phyloP scores from a whole-genome alignment of 2,113 vertebrate genomes.

The Geococcyx californianus region DNA sequence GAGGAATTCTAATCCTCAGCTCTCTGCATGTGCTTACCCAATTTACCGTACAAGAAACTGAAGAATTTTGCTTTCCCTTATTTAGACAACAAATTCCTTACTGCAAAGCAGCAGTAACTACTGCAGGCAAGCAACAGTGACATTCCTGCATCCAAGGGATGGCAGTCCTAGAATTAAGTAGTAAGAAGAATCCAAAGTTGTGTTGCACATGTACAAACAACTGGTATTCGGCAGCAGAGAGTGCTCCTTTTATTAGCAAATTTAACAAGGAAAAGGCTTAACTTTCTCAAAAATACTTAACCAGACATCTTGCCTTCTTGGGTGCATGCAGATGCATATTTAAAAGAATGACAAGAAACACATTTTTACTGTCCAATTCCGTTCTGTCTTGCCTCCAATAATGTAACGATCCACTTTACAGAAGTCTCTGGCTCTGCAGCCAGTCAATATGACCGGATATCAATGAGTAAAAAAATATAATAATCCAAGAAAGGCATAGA shows the following conservation, averaged over 20 bases:
- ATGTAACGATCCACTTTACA: slow-evolving; percentile 53
- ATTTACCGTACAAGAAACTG: not conserved
- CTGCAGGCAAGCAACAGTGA: not conserved
- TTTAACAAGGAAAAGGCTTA: not conserved
- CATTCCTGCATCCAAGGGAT: not conserved
- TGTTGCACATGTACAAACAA: not conserved
- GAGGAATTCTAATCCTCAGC: not conserved
- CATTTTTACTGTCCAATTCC: slow-evolving; percentile 9
- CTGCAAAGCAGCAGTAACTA: not conserved
- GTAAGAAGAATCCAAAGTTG: not conserved
- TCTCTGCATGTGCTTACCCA: not conserved
- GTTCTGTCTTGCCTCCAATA: not conserved
- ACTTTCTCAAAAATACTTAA: not conserved
- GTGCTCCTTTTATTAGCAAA: not conserved
- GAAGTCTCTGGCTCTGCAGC: slow-evolving; percentile 52
- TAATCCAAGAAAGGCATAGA: not conserved
- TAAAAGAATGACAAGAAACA: not conserved
- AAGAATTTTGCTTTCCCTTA: not conserved
- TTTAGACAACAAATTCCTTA: slow-evolving; percentile 6
- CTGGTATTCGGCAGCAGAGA: not conserved
- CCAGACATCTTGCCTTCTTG: not conserved
- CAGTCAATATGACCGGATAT: slow-evolving; percentile 52
- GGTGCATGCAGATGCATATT: not conserved
- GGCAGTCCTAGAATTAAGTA: not conserved
- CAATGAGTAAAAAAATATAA: not conserved